These are phyloP conservation scores for Cardiocondyla obscurior DNA, from an alignment of 1,140 invertebrate species.

Conservation along the genomic window DNA sequence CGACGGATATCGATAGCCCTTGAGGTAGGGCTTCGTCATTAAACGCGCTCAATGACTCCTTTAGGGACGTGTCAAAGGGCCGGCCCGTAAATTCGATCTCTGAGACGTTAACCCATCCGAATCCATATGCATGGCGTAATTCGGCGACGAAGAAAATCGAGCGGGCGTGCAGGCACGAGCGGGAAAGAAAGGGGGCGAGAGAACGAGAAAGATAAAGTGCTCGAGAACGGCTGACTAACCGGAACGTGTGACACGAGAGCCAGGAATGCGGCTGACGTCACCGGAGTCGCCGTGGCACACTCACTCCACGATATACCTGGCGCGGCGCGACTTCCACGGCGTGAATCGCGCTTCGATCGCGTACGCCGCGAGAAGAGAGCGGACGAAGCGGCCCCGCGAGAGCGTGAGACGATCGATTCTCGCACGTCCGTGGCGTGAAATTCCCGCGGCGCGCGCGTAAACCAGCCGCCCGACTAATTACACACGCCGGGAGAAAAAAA, in stretches of 20 bases:
- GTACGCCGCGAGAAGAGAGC: too few species aligned
- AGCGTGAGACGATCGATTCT: constrained; percentile 39
- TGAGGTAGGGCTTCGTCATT: constrained; percentile 23
- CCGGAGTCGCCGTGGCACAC: constrained; percentile 49
- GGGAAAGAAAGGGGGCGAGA: background rate
- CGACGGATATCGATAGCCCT: constrained; percentile 1
- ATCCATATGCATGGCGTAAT: constrained; percentile 33
- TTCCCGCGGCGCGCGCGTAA: background rate
- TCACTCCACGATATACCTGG: constrained; percentile 47
- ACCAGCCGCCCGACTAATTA: too few species aligned
- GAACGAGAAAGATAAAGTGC: constrained; percentile 44
- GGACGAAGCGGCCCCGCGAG: too few species aligned
- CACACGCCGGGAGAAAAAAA: too few species aligned
- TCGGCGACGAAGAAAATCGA: too few species aligned
- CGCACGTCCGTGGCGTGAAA: constrained; percentile 4
- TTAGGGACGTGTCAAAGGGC: constrained; percentile 22
- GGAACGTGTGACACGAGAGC: constrained; percentile 65
- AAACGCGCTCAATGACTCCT: background rate
- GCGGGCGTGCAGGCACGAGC: too few species aligned
- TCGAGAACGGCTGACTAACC: constrained; percentile 65
- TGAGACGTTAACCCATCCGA: constrained; percentile 17
- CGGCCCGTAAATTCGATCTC: constrained; percentile 31
- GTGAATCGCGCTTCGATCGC: background rate
- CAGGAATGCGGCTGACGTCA: constrained; percentile 69
- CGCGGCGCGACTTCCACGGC: constrained; percentile 44